Base-by-base conservation (phyloP, 2,113 vertebrate genomes). In the Piaya cayana region DNA sequence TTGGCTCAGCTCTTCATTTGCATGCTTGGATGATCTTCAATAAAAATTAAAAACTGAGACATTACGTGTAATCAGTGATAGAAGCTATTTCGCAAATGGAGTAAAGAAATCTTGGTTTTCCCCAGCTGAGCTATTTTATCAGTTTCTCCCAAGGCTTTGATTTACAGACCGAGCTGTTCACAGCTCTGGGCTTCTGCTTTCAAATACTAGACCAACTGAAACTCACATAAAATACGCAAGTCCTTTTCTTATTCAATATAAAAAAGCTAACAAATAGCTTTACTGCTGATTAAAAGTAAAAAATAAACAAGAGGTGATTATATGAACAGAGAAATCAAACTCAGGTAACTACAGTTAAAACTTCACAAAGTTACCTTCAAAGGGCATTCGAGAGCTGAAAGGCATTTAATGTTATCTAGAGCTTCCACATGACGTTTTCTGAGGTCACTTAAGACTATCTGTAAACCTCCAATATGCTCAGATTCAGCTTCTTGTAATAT, bases 311-410 rank as follows among this genome's bases (percentile, higher is more conserved):
- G 49, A 67, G 21, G 14, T 52, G 18, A 59, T 59, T 47, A 29
- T 14, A 88, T 11, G 36, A 93, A 76, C 21, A 89, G 53, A 78
- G 43, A 76, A 92, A 79, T 6, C 34, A 59, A 81, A 86, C 12
- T 49, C 17, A n/a, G 27, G 12, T 7, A 80, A 80, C 20, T 9
- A n/a, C 29, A 60, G n/a, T 13, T 55, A 55, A 42, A 64, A 56
- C 20, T 67, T 49, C 16, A 56, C 15, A 17, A 42, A 30, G 43
- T 8, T 37, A 99, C 99, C 98, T 98, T 99, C 76, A 99, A 98
- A 83, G 99, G 98, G 4, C 98, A 97, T 65, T 99, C 98, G 3
- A 99, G 96, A 1, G 98, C 98, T 65, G 98, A 98, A 8, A 99
- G 99, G 82, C 99, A 99, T 32, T 97, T 97, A 15, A 97, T 86